Evolutionary conservation across 2,888 invertebrate species (phyloP).

Genomic region (Protodeltote pygarga): DNA sequence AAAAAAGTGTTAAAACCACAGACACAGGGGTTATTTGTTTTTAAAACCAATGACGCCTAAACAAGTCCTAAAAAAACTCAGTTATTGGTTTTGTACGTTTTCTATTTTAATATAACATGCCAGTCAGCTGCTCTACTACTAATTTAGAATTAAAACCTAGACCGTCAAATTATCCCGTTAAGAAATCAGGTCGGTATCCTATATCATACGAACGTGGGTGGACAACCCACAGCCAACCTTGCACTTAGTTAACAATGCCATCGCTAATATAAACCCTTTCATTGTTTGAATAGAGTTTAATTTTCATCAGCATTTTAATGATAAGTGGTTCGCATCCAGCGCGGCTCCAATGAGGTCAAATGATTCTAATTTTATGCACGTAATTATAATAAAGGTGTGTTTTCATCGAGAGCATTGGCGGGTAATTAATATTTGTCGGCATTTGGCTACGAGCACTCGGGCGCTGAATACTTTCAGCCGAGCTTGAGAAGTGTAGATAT

Average conservation of each 20-base stretch:
- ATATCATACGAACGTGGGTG: slow-evolving; percentile 35
- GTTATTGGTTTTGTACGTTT: too few species aligned
- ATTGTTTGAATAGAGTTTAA: slow-evolving; percentile 1
- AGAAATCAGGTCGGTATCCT: slow-evolving; percentile 27
- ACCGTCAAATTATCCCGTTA: slow-evolving; percentile 25
- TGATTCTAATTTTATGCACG: slow-evolving; percentile 39
- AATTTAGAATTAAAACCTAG: slow-evolving; percentile 2
- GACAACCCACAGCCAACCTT: slow-evolving; percentile 40
- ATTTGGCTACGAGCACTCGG: too few species aligned
- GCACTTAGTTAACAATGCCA: slow-evolving; percentile 13
- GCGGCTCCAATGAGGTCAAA: slow-evolving; percentile 36
- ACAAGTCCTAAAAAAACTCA: too few species aligned
- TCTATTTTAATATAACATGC: too few species aligned
- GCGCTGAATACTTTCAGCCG: too few species aligned
- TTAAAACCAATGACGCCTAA: too few species aligned
- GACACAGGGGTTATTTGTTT: too few species aligned
- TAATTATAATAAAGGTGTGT: slow-evolving; percentile 23
- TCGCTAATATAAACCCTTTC: slow-evolving; percentile 11
- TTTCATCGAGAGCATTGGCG: too few species aligned
- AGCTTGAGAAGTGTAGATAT: too few species aligned
- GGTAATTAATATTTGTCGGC: too few species aligned
- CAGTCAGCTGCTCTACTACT: neutral
- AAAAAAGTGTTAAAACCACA: too few species aligned
- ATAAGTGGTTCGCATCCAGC: slow-evolving; percentile 14
- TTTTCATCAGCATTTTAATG: slow-evolving; percentile 7